These are phyloP conservation scores for Cylindroiulus punctatus DNA, from an alignment of 2,888 invertebrate genomes.

Conservation along the genomic window DNA sequence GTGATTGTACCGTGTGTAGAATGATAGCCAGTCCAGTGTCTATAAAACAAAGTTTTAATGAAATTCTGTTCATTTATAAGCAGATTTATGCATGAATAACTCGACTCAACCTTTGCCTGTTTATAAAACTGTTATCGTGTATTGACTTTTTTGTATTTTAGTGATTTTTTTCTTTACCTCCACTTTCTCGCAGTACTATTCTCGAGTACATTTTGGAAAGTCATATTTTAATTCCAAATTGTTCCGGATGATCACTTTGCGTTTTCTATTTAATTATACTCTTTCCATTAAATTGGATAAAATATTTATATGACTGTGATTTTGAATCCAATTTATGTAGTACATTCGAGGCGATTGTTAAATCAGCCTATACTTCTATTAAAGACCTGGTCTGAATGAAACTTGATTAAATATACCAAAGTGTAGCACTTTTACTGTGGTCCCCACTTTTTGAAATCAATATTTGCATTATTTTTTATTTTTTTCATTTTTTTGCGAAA, in stretches of 20 bases:
- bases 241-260: conserved; percentile 45
- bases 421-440: conserved; percentile 19
- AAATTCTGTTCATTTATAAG: conserved; percentile 45
- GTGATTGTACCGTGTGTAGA: conserved; percentile 47
- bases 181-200: conserved; percentile 47
- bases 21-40: conserved; percentile 47
- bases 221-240: conserved; percentile 47
- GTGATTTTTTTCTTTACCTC: conserved; percentile 47
- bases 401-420: conserved; percentile 47
- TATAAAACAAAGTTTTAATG: conserved; percentile 47
- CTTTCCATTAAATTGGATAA: conserved; percentile 47
- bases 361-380: conserved; percentile 47
- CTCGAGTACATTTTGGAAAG: conserved; percentile 47
- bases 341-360: conserved; percentile 45
- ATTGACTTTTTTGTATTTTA: conserved; percentile 47
- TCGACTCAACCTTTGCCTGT: conserved; percentile 45
- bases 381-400: conserved; percentile 47
- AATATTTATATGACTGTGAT: conserved; percentile 47
- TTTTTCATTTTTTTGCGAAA: too few relatives aligned
- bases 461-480: neutral
- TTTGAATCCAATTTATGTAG: conserved; percentile 47
- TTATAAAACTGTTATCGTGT: conserved; percentile 45
- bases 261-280: conserved; percentile 47
- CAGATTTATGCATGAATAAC: conserved; percentile 47
- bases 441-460: conserved; percentile 3